Percentiles rank a stretch among this genome's conserved stretches.
phyloP scores from a whole-genome alignment of 30 jellyfish, hydroid and myxozoan genomes.

The Turritopsis rubra region DNA sequence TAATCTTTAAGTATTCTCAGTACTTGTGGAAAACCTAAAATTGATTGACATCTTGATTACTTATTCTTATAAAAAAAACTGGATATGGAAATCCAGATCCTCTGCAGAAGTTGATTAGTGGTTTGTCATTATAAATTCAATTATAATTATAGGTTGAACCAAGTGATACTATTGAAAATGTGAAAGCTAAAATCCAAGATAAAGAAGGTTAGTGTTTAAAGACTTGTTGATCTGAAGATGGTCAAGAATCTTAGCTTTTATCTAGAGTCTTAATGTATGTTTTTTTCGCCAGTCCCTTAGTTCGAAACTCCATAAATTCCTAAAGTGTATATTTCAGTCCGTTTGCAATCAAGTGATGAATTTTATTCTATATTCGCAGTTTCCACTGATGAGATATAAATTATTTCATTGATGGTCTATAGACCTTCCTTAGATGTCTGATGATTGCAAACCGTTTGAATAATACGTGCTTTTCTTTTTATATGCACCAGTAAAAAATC shows the following conservation, averaged over 20 bases:
- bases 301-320: neutral
- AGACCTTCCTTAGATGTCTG: conserved; percentile 50
- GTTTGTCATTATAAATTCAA: too few species aligned
- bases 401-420: conserved; percentile 26
- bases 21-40: too few species aligned
- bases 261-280: too few species aligned
- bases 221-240: too few species aligned
- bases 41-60: too few species aligned
- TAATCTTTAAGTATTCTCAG: too few species aligned
- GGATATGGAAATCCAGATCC: too few species aligned
- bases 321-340: neutral
- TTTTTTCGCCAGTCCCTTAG: neutral
- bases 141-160: conserved; percentile 85
- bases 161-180: conserved; percentile 97
- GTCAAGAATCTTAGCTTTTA: too few species aligned
- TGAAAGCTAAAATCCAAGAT: conserved; percentile 97
- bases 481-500: too few species aligned
- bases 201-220: conserved; percentile 99
- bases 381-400: conserved; percentile 33
- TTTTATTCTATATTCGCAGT: conserved; percentile 46
- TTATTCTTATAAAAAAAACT: too few species aligned
- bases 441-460: conserved; percentile 20
- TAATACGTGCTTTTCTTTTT: too few species aligned
- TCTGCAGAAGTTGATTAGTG: too few species aligned
- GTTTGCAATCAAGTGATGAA: conserved; percentile 25